Evolutionary conservation across 2,797 vertebrate species (phyloP), one percentile per base, ranked within the genome.

Genomic region (Atherinosoma microstoma): DNA sequence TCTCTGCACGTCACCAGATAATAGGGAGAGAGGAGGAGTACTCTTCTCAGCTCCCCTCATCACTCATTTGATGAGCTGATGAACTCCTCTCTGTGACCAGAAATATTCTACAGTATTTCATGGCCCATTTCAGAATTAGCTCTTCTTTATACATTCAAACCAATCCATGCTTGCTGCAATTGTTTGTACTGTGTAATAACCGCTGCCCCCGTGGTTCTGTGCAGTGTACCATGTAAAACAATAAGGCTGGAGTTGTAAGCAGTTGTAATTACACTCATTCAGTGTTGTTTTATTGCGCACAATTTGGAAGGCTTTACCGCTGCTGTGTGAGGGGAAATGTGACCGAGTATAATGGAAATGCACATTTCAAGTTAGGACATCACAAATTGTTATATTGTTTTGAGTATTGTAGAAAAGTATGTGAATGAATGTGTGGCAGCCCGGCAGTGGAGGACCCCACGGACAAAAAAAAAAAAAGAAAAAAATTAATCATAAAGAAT

Each of bases 111-210:
- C 79, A 74, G 86, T 86, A 90, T 93, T 93, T 93, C 92, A 93
- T 85, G 89, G 83, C 84, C 88, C 90, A 92, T 92, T 92, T 92
- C 90, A 84, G 83, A 89, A 90, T 90, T 77, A 91, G 77, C 67
- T 64, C 76, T 75, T 89, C 70, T 84, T 88, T 86, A 75, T 83
- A 79, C 70, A 61, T 82, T 83, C 62, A 79, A 76, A 82, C 74
- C 70, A 76, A 79, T 78, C 78, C 83, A 22, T 70, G 71, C 75
- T 73, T 56, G 82, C 78, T 66, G 83, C 68, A 22, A 74, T 57
- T 80, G 75, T 87, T 85, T 88, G 67, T 61, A 34, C 78, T 59
- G 56, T 45, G 70, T 74, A 79, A 80, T 84, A 75, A 81, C 75
- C n/a, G 16, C 53, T 38, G 29, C 64, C 56, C 56, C 64, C 30